Percentiles rank a stretch among this genome's conserved stretches.
These are phyloP conservation scores for Zonitis immaculata DNA, from an alignment of 2,888 invertebrate genomes.

Conservation along the genomic window DNA sequence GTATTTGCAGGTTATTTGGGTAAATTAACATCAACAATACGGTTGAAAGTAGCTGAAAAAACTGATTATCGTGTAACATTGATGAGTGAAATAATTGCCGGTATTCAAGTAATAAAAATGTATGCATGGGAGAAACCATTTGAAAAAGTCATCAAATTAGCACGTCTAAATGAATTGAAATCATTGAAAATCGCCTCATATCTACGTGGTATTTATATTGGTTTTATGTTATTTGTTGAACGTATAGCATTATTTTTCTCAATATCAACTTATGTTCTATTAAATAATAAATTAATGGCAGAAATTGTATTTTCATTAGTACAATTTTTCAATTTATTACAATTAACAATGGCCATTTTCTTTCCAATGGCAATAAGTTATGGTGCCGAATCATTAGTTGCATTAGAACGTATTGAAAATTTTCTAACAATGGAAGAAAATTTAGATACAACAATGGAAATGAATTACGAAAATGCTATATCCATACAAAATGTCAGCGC, in stretches of 20 bases:
- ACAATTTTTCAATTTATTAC: constrained; percentile 50
- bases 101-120: constrained; percentile 71
- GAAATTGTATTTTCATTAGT: constrained; percentile 49
- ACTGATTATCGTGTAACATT: constrained; percentile 63
- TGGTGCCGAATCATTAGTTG: constrained; percentile 57
- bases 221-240: constrained; percentile 71
- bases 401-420: constrained; percentile 53
- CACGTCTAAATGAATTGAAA: constrained; percentile 64
- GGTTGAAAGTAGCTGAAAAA: constrained; percentile 46
- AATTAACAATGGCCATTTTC: constrained; percentile 56
- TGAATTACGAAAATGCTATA: constrained; percentile 25
- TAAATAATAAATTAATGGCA: constrained; percentile 53
- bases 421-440: constrained; percentile 57
- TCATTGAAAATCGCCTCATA: constrained; percentile 61
- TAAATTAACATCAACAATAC: constrained; percentile 44
- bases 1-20: constrained; percentile 31
- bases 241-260: constrained; percentile 78
- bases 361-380: constrained; percentile 56
- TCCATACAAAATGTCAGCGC: constrained; percentile 34
- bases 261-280: constrained; percentile 67
- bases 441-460: constrained; percentile 33
- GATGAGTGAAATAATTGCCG: constrained; percentile 67
- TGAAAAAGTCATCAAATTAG: constrained; percentile 54
- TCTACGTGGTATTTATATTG: constrained; percentile 60
- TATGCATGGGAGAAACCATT: constrained; percentile 71